These are phyloP conservation scores for Drosophila eugracilis DNA, from an alignment of 1,140 invertebrate species.

Conservation along the genomic window DNA sequence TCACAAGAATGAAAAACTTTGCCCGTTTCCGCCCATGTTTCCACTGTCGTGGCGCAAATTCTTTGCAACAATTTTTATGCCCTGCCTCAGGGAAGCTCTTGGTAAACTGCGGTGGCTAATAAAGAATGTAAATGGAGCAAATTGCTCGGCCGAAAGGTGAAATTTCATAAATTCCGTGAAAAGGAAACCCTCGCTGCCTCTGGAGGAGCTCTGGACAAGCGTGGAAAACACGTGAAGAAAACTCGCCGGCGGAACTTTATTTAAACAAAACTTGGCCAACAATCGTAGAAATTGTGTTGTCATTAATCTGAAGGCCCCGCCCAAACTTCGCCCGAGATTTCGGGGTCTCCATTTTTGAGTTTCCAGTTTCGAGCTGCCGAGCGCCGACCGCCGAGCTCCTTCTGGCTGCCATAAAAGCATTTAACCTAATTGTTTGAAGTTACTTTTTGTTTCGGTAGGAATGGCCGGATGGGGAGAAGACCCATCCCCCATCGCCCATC, in stretches of 20 bases:
- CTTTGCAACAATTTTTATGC: conserved; percentile 31
- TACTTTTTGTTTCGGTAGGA: background rate
- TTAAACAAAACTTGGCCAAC: conserved; percentile 34
- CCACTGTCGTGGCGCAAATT: conserved; percentile 13
- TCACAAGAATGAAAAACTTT: conserved; percentile 16
- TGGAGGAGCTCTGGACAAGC: conserved; percentile 16
- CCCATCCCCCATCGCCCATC: no score
- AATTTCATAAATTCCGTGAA: conserved; percentile 74
- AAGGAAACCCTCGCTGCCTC: no score
- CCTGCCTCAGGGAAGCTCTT: conserved; percentile 6
- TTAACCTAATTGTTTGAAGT: conserved; percentile 42
- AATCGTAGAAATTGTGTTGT: conserved; percentile 50
- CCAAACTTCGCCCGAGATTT: conserved; percentile 8
- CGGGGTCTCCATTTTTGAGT: conserved; percentile 2
- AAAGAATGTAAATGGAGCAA: conserved; percentile 83
- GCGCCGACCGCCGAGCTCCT: background rate
- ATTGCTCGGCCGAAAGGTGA: conserved; percentile 79
- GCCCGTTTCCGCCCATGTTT: conserved; percentile 16
- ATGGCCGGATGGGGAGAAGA: background rate
- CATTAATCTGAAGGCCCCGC: conserved; percentile 43
- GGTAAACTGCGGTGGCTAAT: conserved; percentile 65
- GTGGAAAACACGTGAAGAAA: conserved; percentile 36
- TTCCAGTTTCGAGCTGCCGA: conserved; percentile 4
- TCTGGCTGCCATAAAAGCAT: conserved; percentile 38
- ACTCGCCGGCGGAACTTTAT: conserved; percentile 46